Evolutionary conservation across 2,888 invertebrate genomes (phyloP), one percentile per base, ranked within the genome.

Genomic region (Ormyrus nitidulus): DNA sequence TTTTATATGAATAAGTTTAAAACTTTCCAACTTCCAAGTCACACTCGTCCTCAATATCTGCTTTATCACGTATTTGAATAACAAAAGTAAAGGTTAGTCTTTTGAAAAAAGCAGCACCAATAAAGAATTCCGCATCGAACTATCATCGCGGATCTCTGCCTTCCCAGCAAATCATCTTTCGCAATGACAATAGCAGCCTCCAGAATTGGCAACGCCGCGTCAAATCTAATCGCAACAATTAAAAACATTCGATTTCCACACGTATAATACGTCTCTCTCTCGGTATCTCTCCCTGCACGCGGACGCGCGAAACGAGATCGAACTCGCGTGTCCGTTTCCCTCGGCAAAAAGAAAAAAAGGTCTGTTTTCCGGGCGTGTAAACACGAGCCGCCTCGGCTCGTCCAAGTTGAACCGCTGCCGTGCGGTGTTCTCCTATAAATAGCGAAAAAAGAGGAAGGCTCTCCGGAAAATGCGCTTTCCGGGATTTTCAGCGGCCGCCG

Each of bases 121-220:
- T 4, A 34, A 34, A 34, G 34, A 34, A 34, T 34, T 34, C 34
- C 34, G 34, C 34, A 34, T 34, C 3, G 34, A 34, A 34, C 4
- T 34, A 34, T 34, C 34, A 34, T 34, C 34, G 34, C 34, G 8
- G 19, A 53, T 53, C 34, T 34, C 53, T 9, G 49, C n/a, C 66
- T 66, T 5, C 8, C 11, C 19, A 34, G 4, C 46, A 44, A 34
- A 34, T 2, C 44, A 13, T 2, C 56, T 69, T 69, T 69, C 48
- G 69, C 69, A 69, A 69, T 69, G 61, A 59, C 48, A 59, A 70
- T 58, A 19, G 58, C 58, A n/a, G 46, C 5, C 4, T 19, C 11
- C 5, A 46, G 62, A 61, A 8, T 10, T 61, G 72, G 72, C 72
- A 62, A 62, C 74, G 74, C 8, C 9, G 74, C 49, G 49, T 59